Conservation (phyloP, 2,113 vertebrate species). For the Nothoprocta pentlandii region DNA sequence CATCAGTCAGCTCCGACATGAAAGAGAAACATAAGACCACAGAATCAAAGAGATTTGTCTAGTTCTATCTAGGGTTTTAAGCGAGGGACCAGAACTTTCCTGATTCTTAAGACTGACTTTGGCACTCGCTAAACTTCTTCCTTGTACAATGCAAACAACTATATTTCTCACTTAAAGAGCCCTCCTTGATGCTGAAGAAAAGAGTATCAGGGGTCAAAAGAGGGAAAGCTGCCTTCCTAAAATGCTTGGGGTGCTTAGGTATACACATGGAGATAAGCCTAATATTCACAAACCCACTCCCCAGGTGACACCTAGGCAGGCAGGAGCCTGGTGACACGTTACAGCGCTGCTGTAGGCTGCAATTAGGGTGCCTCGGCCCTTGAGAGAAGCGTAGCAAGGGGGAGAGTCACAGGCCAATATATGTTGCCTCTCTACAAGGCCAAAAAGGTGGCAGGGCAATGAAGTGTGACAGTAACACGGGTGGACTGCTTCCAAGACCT, state of each 20-base stretch:
- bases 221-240: neutral
- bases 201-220: neutral
- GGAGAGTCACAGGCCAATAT: neutral
- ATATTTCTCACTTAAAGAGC: neutral
- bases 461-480: fast-evolving
- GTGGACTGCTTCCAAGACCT: neutral
- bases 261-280: neutral
- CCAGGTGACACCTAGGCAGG: neutral
- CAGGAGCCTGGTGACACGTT: neutral
- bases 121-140: neutral
- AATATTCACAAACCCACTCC: neutral
- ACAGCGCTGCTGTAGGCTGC: neutral
- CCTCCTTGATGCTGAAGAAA: neutral
- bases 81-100: conserved; percentile 25
- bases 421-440: neutral
- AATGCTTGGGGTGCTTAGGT: neutral
- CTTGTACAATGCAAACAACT: neutral
- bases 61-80: conserved; percentile 23
- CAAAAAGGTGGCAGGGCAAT: neutral
- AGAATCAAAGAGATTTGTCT: conserved; percentile 27
- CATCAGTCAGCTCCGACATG: conserved; percentile 40
- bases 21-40: conserved; percentile 32
- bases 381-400: neutral
- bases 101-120: conserved; percentile 4
- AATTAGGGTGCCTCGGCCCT: neutral